phyloP scores from a whole-genome alignment of 2,113 vertebrate species.

The Melanocharis versteri region DNA sequence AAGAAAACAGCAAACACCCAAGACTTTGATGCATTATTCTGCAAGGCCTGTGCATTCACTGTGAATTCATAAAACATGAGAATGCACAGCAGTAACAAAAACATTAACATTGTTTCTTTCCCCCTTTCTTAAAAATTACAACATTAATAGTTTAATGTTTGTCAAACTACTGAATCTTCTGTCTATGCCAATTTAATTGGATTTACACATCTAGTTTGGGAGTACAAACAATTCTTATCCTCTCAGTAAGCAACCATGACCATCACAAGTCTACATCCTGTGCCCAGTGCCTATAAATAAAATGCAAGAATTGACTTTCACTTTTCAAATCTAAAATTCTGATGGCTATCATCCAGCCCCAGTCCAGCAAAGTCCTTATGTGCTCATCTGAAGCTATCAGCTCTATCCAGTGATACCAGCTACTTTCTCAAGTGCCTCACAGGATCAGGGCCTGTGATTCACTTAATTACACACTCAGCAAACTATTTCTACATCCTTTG shows the following conservation, averaged over 20 bases:
- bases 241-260: background rate
- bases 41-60: background rate
- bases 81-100: background rate
- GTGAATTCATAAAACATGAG: background rate
- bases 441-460: background rate
- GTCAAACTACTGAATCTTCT: background rate
- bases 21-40: background rate
- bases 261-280: background rate
- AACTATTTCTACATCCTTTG: slow-evolving; percentile 34
- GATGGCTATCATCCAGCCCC: background rate
- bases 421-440: background rate
- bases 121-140: background rate
- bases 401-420: background rate
- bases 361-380: background rate
- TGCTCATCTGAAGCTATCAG: background rate
- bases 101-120: background rate
- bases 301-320: background rate
- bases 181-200: background rate
- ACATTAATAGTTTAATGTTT: background rate
- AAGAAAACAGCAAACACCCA: background rate
- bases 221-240: background rate
- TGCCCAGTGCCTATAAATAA: background rate
- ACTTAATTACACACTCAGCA: slow-evolving; percentile 27
- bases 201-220: background rate
- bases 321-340: background rate